Evolutionary conservation across 2,888 invertebrate species (phyloP).

Genomic region (Cacoxenus indagator): DNA sequence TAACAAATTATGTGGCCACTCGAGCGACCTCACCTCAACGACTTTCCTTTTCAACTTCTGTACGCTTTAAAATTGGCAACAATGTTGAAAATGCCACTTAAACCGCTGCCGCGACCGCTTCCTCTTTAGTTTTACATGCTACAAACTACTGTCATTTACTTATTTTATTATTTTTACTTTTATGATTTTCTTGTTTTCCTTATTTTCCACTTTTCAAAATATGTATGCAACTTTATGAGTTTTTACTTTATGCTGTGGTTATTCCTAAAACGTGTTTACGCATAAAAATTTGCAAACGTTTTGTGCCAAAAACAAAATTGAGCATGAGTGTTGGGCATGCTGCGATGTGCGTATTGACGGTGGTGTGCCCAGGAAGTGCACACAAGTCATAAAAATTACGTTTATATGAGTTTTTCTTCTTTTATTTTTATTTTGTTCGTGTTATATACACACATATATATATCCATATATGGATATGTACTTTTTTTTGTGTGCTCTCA

Average conservation of each 20-base stretch:
- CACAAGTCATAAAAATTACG: slow-evolving; percentile 12
- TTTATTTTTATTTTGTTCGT: no score
- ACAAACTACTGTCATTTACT: not conserved
- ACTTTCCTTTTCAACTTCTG: not conserved
- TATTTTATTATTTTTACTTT: not conserved
- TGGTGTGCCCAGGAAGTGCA: slow-evolving; percentile 2
- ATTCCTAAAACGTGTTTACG: slow-evolving; percentile 21
- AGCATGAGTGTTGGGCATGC: not conserved
- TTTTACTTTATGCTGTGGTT: slow-evolving; percentile 22
- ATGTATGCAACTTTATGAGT: slow-evolving; percentile 19
- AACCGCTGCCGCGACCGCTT: not conserved
- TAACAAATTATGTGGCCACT: slow-evolving; percentile 8
- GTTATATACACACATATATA: not conserved
- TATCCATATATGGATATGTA: not conserved
- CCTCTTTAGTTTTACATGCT: not conserved
- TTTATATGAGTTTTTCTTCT: no score
- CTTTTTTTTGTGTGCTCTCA: not conserved
- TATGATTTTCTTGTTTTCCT: not conserved
- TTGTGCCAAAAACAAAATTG: not conserved
- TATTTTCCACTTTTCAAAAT: not conserved
- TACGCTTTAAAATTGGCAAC: slow-evolving; percentile 17
- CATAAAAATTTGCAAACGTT: slow-evolving; percentile 15
- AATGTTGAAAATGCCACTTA: slow-evolving; percentile 2
- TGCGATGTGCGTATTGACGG: not conserved
- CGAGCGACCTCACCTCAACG: not conserved